These are phyloP conservation scores for Octomys mimax DNA, from an alignment of 2,797 vertebrate species.

Conservation along the genomic window DNA sequence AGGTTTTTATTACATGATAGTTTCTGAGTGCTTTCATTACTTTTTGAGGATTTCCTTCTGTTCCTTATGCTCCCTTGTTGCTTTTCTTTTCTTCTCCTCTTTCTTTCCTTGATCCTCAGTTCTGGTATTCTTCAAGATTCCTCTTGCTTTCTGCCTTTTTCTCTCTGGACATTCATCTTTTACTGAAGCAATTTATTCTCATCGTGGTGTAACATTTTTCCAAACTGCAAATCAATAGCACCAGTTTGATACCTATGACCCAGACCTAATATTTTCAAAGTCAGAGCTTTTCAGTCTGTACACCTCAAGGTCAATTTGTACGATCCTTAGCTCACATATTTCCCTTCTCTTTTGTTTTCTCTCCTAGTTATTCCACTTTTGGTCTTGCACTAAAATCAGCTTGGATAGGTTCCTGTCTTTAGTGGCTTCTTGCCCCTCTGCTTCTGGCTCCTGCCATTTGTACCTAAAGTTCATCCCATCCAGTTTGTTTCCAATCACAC, in stretches of 20 bases:
- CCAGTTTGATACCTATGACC: not conserved
- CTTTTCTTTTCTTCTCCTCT: not conserved
- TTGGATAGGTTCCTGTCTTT: not conserved
- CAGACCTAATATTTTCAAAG: not conserved
- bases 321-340: not conserved
- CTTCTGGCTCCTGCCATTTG: not conserved
- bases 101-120: not conserved
- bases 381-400: not conserved
- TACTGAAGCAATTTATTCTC: not conserved
- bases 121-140: not conserved
- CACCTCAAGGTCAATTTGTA: not conserved
- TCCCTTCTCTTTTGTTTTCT: not conserved
- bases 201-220: not conserved
- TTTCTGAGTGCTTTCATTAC: not conserved
- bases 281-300: not conserved
- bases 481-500: no score
- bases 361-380: not conserved
- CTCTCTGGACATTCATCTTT: not conserved
- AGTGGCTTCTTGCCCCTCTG: not conserved
- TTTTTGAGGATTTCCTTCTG: not conserved
- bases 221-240: not conserved
- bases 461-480: not conserved
- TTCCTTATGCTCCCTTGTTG: not conserved
- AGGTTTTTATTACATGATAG: not conserved
- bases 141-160: not conserved